phyloP scores from a whole-genome alignment of 2,113 vertebrate species.

The Phrynosoma platyrhinos region DNA sequence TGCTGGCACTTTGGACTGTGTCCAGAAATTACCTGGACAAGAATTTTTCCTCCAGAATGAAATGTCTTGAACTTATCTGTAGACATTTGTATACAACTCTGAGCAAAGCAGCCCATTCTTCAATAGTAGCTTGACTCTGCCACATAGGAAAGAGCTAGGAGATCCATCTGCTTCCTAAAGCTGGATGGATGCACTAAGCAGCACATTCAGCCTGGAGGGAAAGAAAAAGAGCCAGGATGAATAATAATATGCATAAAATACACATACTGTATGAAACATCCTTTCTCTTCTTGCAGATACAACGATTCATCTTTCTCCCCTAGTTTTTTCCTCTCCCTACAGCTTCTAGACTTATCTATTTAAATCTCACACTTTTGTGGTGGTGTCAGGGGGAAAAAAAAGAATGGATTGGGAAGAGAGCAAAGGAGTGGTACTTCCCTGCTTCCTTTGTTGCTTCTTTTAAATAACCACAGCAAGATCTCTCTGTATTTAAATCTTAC shows the following conservation, averaged over 20 bases:
- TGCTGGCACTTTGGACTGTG: neutral
- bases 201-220: conserved; percentile 66
- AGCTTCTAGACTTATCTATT: conserved; percentile 66
- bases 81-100: neutral
- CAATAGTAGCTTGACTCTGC: conserved; percentile 33
- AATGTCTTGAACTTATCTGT: neutral
- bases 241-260: conserved; percentile 77
- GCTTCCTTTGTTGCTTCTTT: conserved; percentile 46
- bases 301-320: conserved; percentile 66
- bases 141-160: conserved; percentile 53
- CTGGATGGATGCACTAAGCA: conserved; percentile 72
- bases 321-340: conserved; percentile 43
- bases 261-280: conserved; percentile 69
- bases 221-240: conserved; percentile 64
- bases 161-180: conserved; percentile 69
- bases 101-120: conserved; percentile 24
- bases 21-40: neutral
- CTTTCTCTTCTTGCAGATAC: conserved; percentile 66
- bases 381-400: conserved; percentile 39
- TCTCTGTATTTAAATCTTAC: conserved; percentile 19
- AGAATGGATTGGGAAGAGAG: neutral
- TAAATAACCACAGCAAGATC: conserved; percentile 24
- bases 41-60: neutral
- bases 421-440: conserved; percentile 58
- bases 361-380: conserved; percentile 71